Conservation (phyloP, 2,113 vertebrate species). For the Tetrax tetrax region DNA sequence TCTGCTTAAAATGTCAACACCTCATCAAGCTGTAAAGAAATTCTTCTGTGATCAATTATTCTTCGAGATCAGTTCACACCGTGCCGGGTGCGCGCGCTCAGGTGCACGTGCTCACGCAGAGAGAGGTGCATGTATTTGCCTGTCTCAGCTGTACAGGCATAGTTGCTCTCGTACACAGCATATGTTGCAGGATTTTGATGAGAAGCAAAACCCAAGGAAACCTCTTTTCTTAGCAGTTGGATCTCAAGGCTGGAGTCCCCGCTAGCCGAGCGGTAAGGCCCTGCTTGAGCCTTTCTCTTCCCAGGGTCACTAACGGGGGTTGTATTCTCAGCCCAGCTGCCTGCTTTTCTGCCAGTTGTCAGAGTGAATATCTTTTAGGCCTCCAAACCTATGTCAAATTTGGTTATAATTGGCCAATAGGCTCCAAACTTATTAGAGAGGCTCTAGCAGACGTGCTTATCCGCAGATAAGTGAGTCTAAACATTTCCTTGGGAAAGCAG, state of each 20-base stretch:
- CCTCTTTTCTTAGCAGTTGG: fast-evolving
- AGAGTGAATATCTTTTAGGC: neutral
- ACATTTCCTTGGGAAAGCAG: constrained; percentile 27
- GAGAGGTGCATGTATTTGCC: fast-evolving
- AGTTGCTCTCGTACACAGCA: neutral
- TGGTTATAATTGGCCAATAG: constrained; percentile 32
- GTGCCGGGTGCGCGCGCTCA: fast-evolving
- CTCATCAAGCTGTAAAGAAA: constrained; percentile 5
- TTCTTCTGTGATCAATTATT: neutral
- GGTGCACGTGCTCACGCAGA: neutral
- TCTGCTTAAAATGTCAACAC: neutral
- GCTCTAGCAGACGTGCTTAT: neutral
- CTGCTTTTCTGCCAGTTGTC: neutral
- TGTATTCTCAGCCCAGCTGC: neutral
- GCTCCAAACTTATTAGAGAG: neutral
- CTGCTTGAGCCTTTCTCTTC: neutral
- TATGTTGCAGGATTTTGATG: neutral
- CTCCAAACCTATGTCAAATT: neutral
- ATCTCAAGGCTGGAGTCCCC: neutral
- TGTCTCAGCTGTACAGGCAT: neutral
- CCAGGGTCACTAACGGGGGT: fast-evolving
- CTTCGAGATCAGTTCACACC: neutral
- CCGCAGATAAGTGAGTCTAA: constrained; percentile 33
- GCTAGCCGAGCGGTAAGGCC: fast-evolving
- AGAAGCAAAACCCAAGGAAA: neutral